Evolutionary conservation across 2,888 invertebrate species (phyloP), one percentile per base, ranked within the genome.

Genomic region (Dioctria linearis): DNA sequence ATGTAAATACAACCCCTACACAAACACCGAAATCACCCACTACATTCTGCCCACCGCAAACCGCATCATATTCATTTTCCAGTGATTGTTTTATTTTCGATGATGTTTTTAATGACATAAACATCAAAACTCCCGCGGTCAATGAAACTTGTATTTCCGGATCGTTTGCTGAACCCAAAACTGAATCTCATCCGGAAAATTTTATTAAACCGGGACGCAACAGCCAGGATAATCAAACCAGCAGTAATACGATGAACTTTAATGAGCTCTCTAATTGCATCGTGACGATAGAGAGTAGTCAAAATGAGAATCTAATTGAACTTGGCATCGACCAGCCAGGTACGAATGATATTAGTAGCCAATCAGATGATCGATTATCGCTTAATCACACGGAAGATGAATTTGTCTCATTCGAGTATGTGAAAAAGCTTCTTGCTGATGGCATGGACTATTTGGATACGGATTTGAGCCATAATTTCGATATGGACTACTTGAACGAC

Each of bases 181-280:
- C 8, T 40, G 75, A 79, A 76, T 76, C 79, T 13, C 67, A 79
- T 80, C 43, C 79, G 37, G 76, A 79, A 54, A 65, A 65, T 11
- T 73, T 8, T 37, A 42, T 25, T 43, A 79, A 79, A 71, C 42
- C 43, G 8, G 40, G 40, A 3, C 43, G 39, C 5, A 37, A 5
- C 37, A 49, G 49, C 9, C 40, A 66, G 6, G 2, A 42, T n/a
- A 46, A 13, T 37, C 54, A n/a, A 2, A 13, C 65, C 43, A 85
- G 86, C 85, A 86, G 85, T 86, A 89, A 88, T 86, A 87, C 88
- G 85, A 89, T 89, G 88, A 88, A 89, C 87, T 89, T 89, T 87
- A 88, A 89, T 87, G 89, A 89, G 86, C 86, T 89, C 86, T 88
- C 89, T 84, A 88, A 89, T 87, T 89, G 89, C 86, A 88, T 89